Base-by-base conservation (phyloP, 2,888 invertebrate genomes). In the Eupithecia subfuscata region DNA sequence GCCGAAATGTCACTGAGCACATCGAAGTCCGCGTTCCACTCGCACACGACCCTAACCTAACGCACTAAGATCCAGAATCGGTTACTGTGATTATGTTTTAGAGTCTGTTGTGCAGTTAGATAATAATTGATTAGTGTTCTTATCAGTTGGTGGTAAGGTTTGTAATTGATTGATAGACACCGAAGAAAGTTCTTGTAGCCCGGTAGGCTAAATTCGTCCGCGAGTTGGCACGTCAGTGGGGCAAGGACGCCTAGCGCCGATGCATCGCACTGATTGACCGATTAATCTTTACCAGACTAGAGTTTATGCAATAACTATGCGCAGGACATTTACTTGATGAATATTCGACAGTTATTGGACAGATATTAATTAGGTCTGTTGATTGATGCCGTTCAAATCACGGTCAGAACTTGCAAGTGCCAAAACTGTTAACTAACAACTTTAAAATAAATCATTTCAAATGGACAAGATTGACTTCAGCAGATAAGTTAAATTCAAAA, bases 241-340 rank as follows among this genome's bases (percentile, higher is more conserved):
- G 91, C 94, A 94, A 94, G 94, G 94, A 92, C 94, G 92, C 88
- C 78, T 84, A 89, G 90, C 90, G 90, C 90, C 91, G 87, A 91
- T 92, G 92, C 92, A 91, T 83, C 88, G 86, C 90, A 92, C 91
- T 92, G 93, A 94, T 94, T 90, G 90, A 90, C 89, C 90, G 92
- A 94, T 94, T 90, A 93, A 94, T 93, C 91, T 91, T 84, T 85
- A 84, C 84, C 83, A 86, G 85, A 86, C 83, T 83, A 84, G 83
- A 81, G 81, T 80, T 76, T 80, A 71, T 77, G 80, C 82, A 78
- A 81, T 71, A 67, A 75, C 73, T 73, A 64, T 56, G 45, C 34
- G 22, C 69, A 74, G 74, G 70, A 74, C 77, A 72, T 73, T 73
- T 67, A 11, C 48, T 70, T 63, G 60, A 70, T 71, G 48, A 52